phyloP scores from a whole-genome alignment of 1,140 invertebrate species.

The Aphelenchoides fujianensis region DNA sequence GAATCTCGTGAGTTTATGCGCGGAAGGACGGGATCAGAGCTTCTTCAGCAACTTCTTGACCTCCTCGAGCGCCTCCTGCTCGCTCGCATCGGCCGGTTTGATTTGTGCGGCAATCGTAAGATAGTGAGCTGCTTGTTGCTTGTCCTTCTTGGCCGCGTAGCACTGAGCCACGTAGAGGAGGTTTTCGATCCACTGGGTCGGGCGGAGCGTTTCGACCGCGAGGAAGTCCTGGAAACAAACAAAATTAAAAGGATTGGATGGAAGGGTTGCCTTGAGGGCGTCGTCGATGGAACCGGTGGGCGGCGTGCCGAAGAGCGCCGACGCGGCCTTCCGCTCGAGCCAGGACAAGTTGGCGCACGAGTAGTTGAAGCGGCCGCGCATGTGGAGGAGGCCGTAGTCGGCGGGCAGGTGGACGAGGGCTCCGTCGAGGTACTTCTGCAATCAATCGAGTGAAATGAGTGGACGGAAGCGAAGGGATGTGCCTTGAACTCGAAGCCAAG shows the following conservation, averaged over 20 bases:
- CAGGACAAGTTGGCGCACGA: conserved; percentile 62
- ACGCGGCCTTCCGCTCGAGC: conserved; percentile 64
- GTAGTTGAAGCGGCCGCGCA: conserved; percentile 62
- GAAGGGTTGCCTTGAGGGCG: conserved; percentile 61
- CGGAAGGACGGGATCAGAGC: neutral
- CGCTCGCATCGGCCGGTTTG: conserved; percentile 24
- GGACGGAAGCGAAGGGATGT: too few species aligned
- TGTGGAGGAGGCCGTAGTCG: conserved; percentile 62
- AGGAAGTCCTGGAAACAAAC: conserved; percentile 24
- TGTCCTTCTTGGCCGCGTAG: conserved; percentile 54
- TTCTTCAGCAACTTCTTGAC: conserved; percentile 36
- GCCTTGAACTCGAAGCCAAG: conserved; percentile 56
- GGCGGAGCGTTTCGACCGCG: conserved; percentile 19
- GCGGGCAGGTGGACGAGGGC: conserved; percentile 62
- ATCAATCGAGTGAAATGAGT: conserved; percentile 5
- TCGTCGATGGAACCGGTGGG: conserved; percentile 64
- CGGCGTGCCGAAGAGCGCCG: conserved; percentile 63
- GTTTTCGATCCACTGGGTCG: conserved; percentile 63
- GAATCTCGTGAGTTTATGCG: neutral
- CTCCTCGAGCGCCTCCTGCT: conserved; percentile 38
- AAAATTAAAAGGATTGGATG: conserved; percentile 39
- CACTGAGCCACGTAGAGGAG: conserved; percentile 62
- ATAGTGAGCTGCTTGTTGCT: conserved; percentile 30
- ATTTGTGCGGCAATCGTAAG: conserved; percentile 27
- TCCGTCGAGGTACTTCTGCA: conserved; percentile 64